Percentiles rank a stretch among this genome's conserved stretches.
Evolutionary conservation across 2,797 vertebrate genomes (phyloP).

Genomic region (Mormyrops boulengeri): DNA sequence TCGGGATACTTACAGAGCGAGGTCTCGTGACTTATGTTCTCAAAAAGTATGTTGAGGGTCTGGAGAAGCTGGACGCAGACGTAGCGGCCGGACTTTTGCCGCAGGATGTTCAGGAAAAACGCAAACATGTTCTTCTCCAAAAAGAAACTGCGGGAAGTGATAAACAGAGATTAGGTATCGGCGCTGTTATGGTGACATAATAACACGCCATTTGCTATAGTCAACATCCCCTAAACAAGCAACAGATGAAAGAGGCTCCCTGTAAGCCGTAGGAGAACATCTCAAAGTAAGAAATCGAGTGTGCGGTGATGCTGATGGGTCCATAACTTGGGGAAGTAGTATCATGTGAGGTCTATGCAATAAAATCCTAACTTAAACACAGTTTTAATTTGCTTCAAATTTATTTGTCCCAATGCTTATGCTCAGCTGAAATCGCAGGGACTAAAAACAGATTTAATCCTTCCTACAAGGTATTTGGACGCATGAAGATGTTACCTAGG

Average conservation of each 20-base stretch:
- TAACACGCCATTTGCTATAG: background rate
- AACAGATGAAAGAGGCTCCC: background rate
- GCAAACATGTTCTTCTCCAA: slow-evolving; percentile 99
- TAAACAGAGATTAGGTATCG: background rate
- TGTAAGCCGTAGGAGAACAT: background rate
- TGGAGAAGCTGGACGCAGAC: slow-evolving; percentile 97
- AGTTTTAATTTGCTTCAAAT: background rate
- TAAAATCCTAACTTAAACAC: background rate
- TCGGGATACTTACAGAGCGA: slow-evolving; percentile 79
- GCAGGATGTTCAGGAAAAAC: slow-evolving; percentile 96
- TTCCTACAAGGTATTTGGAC: background rate
- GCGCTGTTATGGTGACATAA: background rate
- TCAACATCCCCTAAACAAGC: background rate
- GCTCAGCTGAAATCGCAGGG: background rate
- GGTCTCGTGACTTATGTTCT: slow-evolving; percentile 97
- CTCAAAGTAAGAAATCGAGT: background rate
- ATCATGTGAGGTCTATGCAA: background rate
- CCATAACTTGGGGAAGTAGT: background rate
- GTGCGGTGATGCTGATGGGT: background rate
- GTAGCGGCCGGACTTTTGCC: slow-evolving; percentile 93
- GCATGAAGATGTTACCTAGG: background rate
- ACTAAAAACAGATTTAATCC: background rate
- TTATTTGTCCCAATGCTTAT: background rate
- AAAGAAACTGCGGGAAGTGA: slow-evolving; percentile 74
- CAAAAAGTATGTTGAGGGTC: slow-evolving; percentile 96